Conservation (phyloP, 1,140 invertebrate genomes). For the Apolygus lucorum region DNA sequence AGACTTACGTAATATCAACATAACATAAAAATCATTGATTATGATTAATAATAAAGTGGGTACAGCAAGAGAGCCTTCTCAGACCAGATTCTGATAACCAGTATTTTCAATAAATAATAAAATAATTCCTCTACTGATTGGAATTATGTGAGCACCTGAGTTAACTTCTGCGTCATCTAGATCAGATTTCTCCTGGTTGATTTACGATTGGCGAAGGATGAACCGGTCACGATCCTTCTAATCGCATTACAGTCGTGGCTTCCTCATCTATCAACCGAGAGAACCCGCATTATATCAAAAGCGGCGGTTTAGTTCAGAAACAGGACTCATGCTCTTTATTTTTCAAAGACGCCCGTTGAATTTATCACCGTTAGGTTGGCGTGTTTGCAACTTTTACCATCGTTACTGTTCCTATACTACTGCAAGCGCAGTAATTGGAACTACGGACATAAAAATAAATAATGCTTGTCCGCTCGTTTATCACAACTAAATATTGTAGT, state of each 20-base stretch:
- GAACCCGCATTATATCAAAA: neutral
- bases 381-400: neutral
- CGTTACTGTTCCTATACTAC: neutral
- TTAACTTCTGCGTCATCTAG: neutral
- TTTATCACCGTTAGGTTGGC: neutral
- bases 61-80: too few relatives aligned
- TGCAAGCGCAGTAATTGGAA: neutral
- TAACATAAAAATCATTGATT: too few relatives aligned
- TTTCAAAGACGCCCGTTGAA: neutral
- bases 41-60: too few relatives aligned
- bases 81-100: too few relatives aligned
- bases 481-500: too few relatives aligned
- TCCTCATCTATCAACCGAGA: neutral
- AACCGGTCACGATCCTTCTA: neutral
- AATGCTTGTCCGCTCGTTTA: too few relatives aligned
- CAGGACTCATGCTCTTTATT: neutral
- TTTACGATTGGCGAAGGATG: neutral
- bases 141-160: too few relatives aligned
- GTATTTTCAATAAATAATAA: too few relatives aligned
- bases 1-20: too few relatives aligned
- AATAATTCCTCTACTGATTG: too few relatives aligned
- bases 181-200: neutral
- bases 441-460: neutral
- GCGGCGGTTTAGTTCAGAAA: neutral
- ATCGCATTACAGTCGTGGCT: neutral